These are phyloP conservation scores for Melipona bicolor DNA, from an alignment of 2,888 invertebrate genomes.

Conservation along the genomic window DNA sequence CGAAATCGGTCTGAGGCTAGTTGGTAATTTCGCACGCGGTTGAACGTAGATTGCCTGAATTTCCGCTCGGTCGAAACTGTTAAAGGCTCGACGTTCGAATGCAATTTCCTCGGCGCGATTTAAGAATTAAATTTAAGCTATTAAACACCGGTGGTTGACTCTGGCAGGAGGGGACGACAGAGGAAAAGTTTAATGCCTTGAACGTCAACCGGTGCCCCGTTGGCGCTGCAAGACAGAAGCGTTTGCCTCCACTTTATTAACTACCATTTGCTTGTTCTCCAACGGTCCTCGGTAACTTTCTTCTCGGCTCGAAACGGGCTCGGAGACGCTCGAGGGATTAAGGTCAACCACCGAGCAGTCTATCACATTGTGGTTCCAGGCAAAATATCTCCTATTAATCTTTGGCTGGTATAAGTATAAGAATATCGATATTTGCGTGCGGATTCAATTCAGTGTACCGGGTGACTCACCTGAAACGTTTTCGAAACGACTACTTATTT, in stretches of 20 bases:
- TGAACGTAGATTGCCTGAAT: too few species aligned
- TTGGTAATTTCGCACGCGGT: background rate
- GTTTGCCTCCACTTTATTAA: conserved; percentile 53
- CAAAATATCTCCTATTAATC: conserved; percentile 54
- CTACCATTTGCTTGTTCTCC: conserved; percentile 33
- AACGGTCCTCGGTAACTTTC: conserved; percentile 44
- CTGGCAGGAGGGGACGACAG: background rate
- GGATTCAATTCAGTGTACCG: too few species aligned
- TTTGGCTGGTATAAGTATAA: conserved; percentile 2
- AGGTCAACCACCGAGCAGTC: conserved; percentile 61
- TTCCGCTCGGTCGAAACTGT: background rate
- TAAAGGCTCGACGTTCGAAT: background rate
- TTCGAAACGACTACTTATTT: too few species aligned
- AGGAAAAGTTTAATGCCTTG: conserved; percentile 7
- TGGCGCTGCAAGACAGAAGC: conserved; percentile 23
- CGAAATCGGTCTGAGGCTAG: background rate
- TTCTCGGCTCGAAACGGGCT: conserved; percentile 35
- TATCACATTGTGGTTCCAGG: conserved; percentile 47
- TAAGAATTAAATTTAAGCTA: conserved; percentile 4
- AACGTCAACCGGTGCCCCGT: background rate
- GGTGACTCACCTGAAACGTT: too few species aligned
- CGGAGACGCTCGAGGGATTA: conserved; percentile 56
- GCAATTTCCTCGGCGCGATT: background rate
- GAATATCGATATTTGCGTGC: conserved; percentile 9
- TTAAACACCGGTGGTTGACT: conserved; percentile 6